Evolutionary conservation across 2,797 vertebrate genomes (phyloP), one percentile per base, ranked within the genome.

Genomic region (Muscicapa comitata): DNA sequence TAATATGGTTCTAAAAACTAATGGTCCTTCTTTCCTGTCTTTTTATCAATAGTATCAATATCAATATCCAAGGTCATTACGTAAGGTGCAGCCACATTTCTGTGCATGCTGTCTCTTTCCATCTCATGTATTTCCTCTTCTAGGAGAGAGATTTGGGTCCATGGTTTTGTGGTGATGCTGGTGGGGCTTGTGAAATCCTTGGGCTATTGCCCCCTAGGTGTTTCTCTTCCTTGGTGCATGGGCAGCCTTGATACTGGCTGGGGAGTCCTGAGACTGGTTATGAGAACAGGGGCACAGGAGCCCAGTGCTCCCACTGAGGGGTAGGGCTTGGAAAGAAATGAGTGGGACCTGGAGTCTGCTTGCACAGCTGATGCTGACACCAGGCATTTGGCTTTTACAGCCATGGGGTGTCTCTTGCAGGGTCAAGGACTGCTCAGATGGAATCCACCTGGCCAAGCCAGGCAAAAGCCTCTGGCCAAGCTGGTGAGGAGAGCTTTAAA

Each of bases 141-240:
- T 57, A 55, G 66, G 14, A 37, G 38, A 43, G 66, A 74, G 6
- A 42, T 55, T 35, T 74, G 33, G 18, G 19, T 82, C 18, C 6
- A 2, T 17, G 21, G 24, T 70, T 37, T 2, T 70, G 16, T 55
- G n/a, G 25, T 72, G 48, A 25, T 18, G 38, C 35, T 62, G 25
- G 23, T 76, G 74, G 43, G 25, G 29, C 23, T 61, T 83, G 33
- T 70, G 79, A 42, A 61, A 24, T 75, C 53, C 43, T 63, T 72
- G 45, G 20, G 14, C 35, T 42, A 2, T 43, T 74, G 5, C 0
- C 2, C 7, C 3, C 18, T 55, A 21, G 6, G 6, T 38, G 51
- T 37, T 51, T 23, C 33, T 51, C 11, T 73, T 74, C 16, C n/a
- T 37, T 47, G 48, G 3, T 20, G 10, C 0, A 0, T 29, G 66